Conservation (phyloP, 2,113 vertebrate genomes). For the Sminthopsis crassicaudata region DNA sequence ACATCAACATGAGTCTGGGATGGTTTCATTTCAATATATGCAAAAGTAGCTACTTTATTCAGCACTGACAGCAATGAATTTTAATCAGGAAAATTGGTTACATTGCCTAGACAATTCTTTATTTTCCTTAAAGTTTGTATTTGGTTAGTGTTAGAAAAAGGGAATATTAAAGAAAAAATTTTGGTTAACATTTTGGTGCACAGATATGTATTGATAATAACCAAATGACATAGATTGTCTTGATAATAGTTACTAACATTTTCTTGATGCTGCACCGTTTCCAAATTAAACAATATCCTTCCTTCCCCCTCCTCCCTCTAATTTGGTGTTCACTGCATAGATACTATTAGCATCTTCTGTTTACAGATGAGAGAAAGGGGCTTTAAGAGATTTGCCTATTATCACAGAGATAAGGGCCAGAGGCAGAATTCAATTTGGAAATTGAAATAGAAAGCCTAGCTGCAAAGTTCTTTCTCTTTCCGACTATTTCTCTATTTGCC, state of each 20-base stretch:
- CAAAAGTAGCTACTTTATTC: conserved; percentile 30
- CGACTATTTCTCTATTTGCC: background rate
- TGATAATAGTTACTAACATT: background rate
- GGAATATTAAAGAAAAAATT: background rate
- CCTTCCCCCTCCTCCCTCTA: background rate
- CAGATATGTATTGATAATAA: background rate
- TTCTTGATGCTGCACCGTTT: background rate
- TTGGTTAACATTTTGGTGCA: conserved; percentile 4
- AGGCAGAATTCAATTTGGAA: background rate
- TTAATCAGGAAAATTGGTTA: conserved; percentile 49
- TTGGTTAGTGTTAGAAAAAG: background rate
- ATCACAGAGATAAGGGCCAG: background rate
- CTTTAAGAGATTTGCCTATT: background rate
- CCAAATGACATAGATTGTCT: background rate
- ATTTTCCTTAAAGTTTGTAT: background rate
- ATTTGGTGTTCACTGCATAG: background rate
- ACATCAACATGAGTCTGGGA: conserved; percentile 24
- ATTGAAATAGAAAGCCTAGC: background rate
- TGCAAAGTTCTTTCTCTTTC: background rate
- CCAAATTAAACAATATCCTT: background rate
- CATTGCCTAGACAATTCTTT: background rate
- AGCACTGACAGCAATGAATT: conserved; percentile 24
- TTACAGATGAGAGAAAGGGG: conserved; percentile 6
- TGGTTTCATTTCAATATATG: conserved; percentile 37
- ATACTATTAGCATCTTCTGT: background rate